Percentiles rank a stretch among this genome's conserved stretches.
phyloP scores from a whole-genome alignment of 2,888 invertebrate species.

The Conops quadrifasciatus region DNA sequence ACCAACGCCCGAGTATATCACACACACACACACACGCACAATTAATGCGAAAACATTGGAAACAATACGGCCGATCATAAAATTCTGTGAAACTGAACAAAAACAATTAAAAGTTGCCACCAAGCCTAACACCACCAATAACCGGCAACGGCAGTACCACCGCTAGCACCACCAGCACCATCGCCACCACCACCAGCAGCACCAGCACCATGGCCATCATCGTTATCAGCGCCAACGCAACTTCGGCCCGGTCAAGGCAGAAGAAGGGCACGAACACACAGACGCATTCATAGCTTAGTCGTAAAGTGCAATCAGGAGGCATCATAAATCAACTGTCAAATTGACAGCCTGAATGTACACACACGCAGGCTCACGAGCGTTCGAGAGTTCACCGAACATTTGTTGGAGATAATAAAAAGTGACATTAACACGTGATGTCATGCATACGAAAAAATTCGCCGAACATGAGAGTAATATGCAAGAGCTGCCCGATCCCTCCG shows the following conservation, averaged over 20 bases:
- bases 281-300: slow-evolving; percentile 28
- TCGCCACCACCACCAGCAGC: not conserved
- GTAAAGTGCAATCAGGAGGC: slow-evolving; percentile 50
- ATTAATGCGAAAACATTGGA: not conserved
- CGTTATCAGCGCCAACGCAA: slow-evolving; percentile 18
- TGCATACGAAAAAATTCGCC: slow-evolving; percentile 25
- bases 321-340: slow-evolving; percentile 51
- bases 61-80: slow-evolving; percentile 31
- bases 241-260: slow-evolving; percentile 33
- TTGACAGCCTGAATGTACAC: slow-evolving; percentile 42
- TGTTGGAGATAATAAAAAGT: slow-evolving; percentile 45
- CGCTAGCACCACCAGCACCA: slow-evolving; percentile 16
- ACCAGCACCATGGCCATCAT: too few species aligned
- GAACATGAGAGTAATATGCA: not conserved
- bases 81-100: slow-evolving; percentile 31
- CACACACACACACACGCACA: not conserved
- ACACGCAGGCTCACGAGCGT: not conserved
- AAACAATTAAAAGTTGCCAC: slow-evolving; percentile 46
- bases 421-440: slow-evolving; percentile 46
- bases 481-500: too few species aligned
- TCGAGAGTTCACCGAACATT: not conserved
- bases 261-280: not conserved
- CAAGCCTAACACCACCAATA: slow-evolving; percentile 2
- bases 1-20: not conserved
- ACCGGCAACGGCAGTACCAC: not conserved